phyloP scores from a whole-genome alignment of 2,113 vertebrate species.

The Eleginops maclovinus region DNA sequence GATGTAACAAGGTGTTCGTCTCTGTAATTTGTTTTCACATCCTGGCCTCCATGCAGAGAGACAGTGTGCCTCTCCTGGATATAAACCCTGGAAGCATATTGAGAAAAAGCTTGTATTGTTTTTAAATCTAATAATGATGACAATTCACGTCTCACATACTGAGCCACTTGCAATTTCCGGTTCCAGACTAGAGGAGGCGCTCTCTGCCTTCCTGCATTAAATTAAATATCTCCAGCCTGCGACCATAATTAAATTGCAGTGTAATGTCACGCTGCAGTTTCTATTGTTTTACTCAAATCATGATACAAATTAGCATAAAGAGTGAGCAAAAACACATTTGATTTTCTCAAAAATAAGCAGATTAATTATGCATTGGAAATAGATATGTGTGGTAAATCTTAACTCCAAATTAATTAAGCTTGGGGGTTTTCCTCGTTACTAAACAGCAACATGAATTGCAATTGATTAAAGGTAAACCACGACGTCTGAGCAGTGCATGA shows the following conservation, averaged over 20 bases:
- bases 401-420: constrained; percentile 27
- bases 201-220: constrained; percentile 12
- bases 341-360: neutral
- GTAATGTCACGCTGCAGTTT: constrained; percentile 38
- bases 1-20: constrained; percentile 41
- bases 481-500: neutral
- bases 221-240: constrained; percentile 51
- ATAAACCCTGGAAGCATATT: neutral
- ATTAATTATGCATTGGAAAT: too few relatives aligned
- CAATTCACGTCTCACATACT: neutral
- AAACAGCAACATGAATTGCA: neutral
- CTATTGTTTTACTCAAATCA: constrained; percentile 26
- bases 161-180: constrained; percentile 10
- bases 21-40: constrained; percentile 17
- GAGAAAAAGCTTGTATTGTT: neutral
- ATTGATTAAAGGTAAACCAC: neutral
- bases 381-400: neutral
- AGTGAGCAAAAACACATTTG: neutral
- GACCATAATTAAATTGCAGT: constrained; percentile 60
- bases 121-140: neutral
- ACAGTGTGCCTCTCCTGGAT: neutral
- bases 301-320: neutral
- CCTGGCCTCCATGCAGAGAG: neutral
- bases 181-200: constrained; percentile 63
- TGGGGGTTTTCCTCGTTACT: neutral